A percentile compares a stretch with the other conserved stretches of the same genome.
Evolutionary conservation across 2,888 invertebrate species (phyloP).

Genomic region (Archaeoteleia sp.): DNA sequence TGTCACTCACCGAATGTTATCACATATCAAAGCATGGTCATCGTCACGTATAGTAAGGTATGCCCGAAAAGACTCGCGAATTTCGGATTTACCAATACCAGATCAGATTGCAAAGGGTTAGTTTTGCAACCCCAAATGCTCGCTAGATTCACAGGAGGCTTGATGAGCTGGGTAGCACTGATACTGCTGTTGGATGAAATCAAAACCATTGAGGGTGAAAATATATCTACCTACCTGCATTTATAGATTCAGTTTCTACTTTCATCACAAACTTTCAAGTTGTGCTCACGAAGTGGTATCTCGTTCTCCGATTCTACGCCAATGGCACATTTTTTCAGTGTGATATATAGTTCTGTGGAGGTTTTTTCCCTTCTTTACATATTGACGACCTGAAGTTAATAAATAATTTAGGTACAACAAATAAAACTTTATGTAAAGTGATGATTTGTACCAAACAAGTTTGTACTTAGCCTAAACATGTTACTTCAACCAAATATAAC

Average conservation of each 20-base stretch:
- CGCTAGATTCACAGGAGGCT: conserved; percentile 27
- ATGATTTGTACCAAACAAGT: no score
- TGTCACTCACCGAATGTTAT: conserved; percentile 37
- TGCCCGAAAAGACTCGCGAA: conserved; percentile 34
- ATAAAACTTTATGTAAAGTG: no score
- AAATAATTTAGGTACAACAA: no score
- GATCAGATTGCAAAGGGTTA: conserved; percentile 49
- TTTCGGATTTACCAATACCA: conserved; percentile 22
- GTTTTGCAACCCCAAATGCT: conserved; percentile 16
- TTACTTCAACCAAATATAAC: no score
- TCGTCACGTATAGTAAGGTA: conserved; percentile 29
- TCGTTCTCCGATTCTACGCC: not conserved
- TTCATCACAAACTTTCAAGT: not conserved
- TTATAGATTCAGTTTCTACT: conserved; percentile 27
- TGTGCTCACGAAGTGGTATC: not conserved
- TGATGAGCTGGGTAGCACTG: conserved; percentile 44
- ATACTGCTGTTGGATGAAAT: conserved; percentile 52
- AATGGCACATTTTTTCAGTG: not conserved
- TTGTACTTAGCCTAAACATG: no score
- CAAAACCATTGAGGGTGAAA: conserved; percentile 48
- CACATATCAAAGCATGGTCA: conserved; percentile 50
- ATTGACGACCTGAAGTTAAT: no score
- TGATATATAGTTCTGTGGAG: no score
- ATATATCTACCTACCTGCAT: conserved; percentile 27
- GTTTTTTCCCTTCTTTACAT: no score